Base-by-base conservation (phyloP, 2,113 vertebrate genomes). In the Thermophis baileyi region DNA sequence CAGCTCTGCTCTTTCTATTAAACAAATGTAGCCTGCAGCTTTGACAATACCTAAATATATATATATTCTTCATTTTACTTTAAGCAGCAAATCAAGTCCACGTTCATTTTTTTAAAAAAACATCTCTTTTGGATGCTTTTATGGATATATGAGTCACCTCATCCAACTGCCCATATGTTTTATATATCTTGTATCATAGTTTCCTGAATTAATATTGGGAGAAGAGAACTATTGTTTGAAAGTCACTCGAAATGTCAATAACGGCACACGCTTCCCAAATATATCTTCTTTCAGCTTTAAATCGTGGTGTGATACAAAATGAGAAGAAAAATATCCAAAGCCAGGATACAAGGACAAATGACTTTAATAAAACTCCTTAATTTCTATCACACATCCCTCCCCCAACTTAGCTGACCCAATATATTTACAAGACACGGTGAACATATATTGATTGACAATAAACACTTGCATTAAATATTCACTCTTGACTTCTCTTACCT, bases 391-490 rank as follows among this genome's bases (percentile, higher is more conserved):
- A 24, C 47, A 8, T 9, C 8, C 81, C 7, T 53, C 89, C 55
- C 93, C 88, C 95, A 96, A 95, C 96, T 96, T 93, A 69, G 60
- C 91, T 90, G 93, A 90, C 92, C 89, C 87, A 94, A 92, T 94
- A 95, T 95, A 94, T 92, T 93, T 27, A 91, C 1, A 0, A 89
- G 60, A 90, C 92, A 89, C 91, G 18, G 92, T 91, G 94, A 91
- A 22, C 92, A 40, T 88, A 5, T 97, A 98, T 97, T 97, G 98
- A 98, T 98, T 97, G 97, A 96, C 97, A 97, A 98, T 98, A 98
- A 98, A 97, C 97, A 92, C 94, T 94, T 86, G 91, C 97, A 98
- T 98, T 95, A 98, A 98, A 98, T 98, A 98, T 98, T 97, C 97
- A 97, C 96, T 95, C 92, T n/a, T n/a, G n/a, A 96, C 97, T 97